Percentiles rank a stretch among this genome's conserved stretches.
Conservation (phyloP, 1,140 invertebrate genomes). For the Dryas iulia region DNA sequence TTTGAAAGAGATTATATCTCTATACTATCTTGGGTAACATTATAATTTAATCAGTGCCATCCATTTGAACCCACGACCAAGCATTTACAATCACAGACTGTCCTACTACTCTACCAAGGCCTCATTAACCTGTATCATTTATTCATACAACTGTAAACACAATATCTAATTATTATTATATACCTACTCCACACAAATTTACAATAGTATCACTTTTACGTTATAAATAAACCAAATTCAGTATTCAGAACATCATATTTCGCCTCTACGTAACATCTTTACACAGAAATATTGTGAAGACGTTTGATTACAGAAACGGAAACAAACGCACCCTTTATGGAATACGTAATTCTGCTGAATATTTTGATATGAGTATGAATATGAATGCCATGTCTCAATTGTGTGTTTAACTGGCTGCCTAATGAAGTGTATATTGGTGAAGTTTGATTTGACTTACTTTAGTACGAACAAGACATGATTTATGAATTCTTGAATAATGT, state of each 20-base stretch:
- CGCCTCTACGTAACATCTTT: background rate
- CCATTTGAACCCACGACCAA: too few relatives aligned
- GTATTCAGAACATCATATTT: background rate
- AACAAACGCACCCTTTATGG: constrained; percentile 23
- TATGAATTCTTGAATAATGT: background rate
- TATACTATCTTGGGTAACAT: too few relatives aligned
- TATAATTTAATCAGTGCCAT: too few relatives aligned
- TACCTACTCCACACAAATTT: too few relatives aligned
- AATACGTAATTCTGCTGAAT: constrained; percentile 35
- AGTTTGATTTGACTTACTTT: background rate
- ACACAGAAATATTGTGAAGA: background rate
- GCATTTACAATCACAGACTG: too few relatives aligned
- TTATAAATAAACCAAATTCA: background rate
- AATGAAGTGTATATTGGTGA: constrained; percentile 19
- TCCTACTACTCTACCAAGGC: too few relatives aligned
- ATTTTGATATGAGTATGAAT: constrained; percentile 32
- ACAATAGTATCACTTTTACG: too few relatives aligned
- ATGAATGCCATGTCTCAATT: constrained; percentile 27
- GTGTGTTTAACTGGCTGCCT: constrained; percentile 11
- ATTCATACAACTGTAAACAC: too few relatives aligned
- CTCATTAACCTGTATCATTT: too few relatives aligned
- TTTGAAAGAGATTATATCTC: too few relatives aligned
- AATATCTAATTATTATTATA: too few relatives aligned
- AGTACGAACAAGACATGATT: background rate
- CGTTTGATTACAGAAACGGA: constrained; percentile 44